A percentile compares a stretch with the other conserved stretches of the same genome.
Conservation (phyloP, 2,113 vertebrate species). For the Dunckerocampus dactyliophorus region DNA sequence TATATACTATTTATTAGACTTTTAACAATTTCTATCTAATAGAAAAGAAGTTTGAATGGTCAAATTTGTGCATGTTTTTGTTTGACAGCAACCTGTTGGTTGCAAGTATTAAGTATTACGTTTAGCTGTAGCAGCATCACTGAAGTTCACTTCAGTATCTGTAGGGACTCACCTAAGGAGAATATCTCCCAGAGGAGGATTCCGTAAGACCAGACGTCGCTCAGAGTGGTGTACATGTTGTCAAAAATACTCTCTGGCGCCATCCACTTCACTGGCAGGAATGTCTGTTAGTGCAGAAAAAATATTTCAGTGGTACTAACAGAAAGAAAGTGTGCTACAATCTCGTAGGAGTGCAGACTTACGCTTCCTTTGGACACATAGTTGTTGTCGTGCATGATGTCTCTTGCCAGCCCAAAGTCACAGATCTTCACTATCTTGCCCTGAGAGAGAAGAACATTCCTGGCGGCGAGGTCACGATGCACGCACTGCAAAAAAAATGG, state of each 20-base stretch:
- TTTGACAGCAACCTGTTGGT: too few relatives aligned
- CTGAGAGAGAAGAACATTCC: constrained; percentile 96
- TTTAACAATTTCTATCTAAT: too few relatives aligned
- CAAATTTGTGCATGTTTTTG: too few relatives aligned
- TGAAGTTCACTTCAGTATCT: background rate
- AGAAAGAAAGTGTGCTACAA: background rate
- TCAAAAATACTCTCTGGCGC: constrained; percentile 99
- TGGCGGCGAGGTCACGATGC: constrained; percentile 94
- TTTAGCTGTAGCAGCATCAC: background rate
- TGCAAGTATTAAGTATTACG: background rate
- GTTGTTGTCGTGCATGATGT: constrained; percentile 99
- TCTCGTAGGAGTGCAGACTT: constrained; percentile 54
- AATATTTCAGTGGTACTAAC: too few relatives aligned
- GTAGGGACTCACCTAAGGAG: constrained; percentile 83
- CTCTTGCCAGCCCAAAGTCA: constrained; percentile 95
- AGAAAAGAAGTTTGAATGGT: too few relatives aligned
- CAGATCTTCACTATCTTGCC: constrained; percentile 99
- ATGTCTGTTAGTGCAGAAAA: constrained; percentile 75
- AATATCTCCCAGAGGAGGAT: constrained; percentile 99
- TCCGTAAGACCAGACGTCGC: constrained; percentile 97
- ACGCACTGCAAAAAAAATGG: constrained; percentile 80
- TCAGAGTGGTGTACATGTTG: constrained; percentile 94
- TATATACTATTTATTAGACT: too few relatives aligned
- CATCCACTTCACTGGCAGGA: constrained; percentile 99
- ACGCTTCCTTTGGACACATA: constrained; percentile 99